Base-by-base conservation (phyloP, 23 tunicate species). In the Styela plicata region DNA sequence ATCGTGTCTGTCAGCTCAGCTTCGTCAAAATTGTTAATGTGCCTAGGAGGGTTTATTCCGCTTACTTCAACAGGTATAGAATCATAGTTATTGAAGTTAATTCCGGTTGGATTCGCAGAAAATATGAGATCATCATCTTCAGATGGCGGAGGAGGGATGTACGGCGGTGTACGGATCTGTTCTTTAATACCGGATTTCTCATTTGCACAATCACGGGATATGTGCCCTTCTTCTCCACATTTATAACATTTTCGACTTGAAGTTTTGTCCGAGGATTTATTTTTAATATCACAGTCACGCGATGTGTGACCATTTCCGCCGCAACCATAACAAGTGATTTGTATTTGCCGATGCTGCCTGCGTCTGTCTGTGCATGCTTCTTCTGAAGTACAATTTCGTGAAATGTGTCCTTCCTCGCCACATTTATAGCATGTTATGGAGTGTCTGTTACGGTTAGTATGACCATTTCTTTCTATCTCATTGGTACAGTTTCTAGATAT, bases 71-170 rank as follows among this genome's bases (percentile, higher is more conserved):
- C 97, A 5, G 93, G 93, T 26, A 92, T 92, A 35, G 83, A 32
- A 74, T 92, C 93, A 80, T 92, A 92, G 52, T 92, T 92, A 57
- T 71, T 74, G 70, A 92, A 92, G 78, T 92, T 84, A 35, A 92
- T 88, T 64, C 97, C 97, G 2, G 77, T 65, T 37, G 83, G 87
- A 74, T 83, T 63, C 78, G 80, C 83, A 24, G 85, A 75, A 33
- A 37, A 87, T 73, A 92, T 84, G 61, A 70, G 81, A 28, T 75
- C 82, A 71, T 92, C 97, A 65, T 90, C 96, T 31, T 90, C 96
- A 27, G 96, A 89, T 23, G 89, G 96, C 21, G 89, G 82, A 26
- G 96, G 96, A 31, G 96, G 96, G 34, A 90, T 63, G 79, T 90
- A 90, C 24, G 37, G 28, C 16, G 66, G 88, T 2, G 82, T 80